Conservation (phyloP, 2,113 vertebrate species). For the Otus sunia region DNA sequence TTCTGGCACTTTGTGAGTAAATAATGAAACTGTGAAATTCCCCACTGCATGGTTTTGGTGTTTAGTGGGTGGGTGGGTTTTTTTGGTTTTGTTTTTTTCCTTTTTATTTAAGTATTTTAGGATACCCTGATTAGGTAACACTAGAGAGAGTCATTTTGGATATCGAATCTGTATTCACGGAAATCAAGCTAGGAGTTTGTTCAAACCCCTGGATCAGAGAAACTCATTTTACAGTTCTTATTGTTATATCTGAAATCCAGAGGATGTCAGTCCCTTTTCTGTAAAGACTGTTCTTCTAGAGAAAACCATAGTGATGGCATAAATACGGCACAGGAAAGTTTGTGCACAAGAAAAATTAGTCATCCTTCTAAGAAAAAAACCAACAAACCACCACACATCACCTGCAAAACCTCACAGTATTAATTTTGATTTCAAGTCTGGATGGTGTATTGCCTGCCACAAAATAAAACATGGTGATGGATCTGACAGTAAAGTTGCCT, state of each 20-base stretch:
- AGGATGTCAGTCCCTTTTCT: not conserved
- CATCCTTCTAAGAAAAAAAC: not conserved
- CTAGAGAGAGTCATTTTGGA: not conserved
- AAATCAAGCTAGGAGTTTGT: not conserved
- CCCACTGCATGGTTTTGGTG: not conserved
- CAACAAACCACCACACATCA: accelerated
- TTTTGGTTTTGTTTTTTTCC: not conserved
- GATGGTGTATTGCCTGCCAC: too few species aligned
- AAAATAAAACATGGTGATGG: not conserved
- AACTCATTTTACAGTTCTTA: not conserved
- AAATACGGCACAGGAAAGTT: not conserved
- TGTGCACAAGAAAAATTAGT: not conserved
- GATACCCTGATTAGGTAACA: not conserved
- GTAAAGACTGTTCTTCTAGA: not conserved
- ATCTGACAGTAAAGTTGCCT: not conserved
- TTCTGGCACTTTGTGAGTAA: not conserved
- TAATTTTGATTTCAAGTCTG: not conserved
- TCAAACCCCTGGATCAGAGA: not conserved
- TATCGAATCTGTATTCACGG: not conserved
- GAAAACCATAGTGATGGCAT: not conserved
- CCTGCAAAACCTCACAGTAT: not conserved
- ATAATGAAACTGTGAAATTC: not conserved
- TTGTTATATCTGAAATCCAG: not conserved
- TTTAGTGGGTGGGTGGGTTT: not conserved
- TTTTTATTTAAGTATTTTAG: not conserved